Evolutionary conservation across 2,797 vertebrate genomes (phyloP), one percentile per base, ranked within the genome.

Genomic region (Okamejei kenojei): DNA sequence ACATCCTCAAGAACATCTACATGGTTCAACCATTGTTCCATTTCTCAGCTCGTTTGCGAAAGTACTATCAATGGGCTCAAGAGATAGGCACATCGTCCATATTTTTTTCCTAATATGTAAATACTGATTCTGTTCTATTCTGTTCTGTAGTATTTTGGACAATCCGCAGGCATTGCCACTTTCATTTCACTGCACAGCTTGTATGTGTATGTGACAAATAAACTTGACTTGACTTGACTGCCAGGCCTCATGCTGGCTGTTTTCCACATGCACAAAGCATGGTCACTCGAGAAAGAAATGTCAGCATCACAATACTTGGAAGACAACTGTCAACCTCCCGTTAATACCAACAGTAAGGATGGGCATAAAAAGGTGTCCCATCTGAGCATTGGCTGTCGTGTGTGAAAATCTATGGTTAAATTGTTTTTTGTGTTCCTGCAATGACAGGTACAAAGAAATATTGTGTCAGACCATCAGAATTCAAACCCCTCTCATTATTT

Each of bases 401-500:
- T 5, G 23, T 29, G 26, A 29, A 54, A 61, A 84, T 8, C 54
- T 29, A 58, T 17, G 26, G 15, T 68, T 29, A 86, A 63, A 63
- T 63, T 86, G 29, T 86, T 63, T n/a, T 61, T 84, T 58, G n/a
- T 65, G 58, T 86, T n/a, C 35, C 23, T 86, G 58, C 15, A 86
- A 1, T 63, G 58, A n/a, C 58, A 21, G 26, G 82, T 7, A 86
- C 58, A 86, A 86, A 86, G 82, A 86, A 86, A 86, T 63, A 29
- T 29, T 86, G 58, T 84, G 81, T 86, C 82, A 63, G 29, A 58
- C 29, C 0, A n/a, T 63, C 82, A 32, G 29, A 86, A 63, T 63
- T 58, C 82, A 86, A 86, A 61, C 82, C 82, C 82, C 29, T 61
- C 82, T 86, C 82, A 86, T 86, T 86, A 86, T 86, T 26, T 63